These are phyloP conservation scores for Mohoua ochrocephala DNA, from an alignment of 2,113 vertebrate genomes.

Conservation along the genomic window DNA sequence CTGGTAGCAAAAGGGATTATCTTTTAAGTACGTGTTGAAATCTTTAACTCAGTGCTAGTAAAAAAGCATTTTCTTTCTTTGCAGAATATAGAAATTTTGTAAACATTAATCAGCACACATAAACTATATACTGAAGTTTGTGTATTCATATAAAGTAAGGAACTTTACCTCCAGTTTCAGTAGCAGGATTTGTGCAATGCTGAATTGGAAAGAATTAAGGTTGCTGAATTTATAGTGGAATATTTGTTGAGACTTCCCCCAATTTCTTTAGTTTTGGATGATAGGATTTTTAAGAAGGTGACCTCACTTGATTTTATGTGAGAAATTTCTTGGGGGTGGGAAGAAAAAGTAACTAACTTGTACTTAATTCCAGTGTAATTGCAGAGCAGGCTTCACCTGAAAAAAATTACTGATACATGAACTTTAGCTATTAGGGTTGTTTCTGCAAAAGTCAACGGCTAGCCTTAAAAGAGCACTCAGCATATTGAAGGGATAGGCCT, in stretches of 20 bases:
- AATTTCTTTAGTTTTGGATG: not conserved
- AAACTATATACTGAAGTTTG: not conserved
- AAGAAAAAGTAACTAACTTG: not conserved
- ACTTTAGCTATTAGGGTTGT: not conserved
- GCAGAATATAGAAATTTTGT: not conserved
- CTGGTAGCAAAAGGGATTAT: not conserved
- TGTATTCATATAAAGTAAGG: not conserved
- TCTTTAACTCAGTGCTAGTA: not conserved
- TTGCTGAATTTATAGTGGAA: not conserved
- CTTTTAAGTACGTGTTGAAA: not conserved
- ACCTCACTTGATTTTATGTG: not conserved
- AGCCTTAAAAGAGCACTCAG: not conserved
- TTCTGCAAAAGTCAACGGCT: not conserved
- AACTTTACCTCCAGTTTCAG: constrained; percentile 11
- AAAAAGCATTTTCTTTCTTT: not conserved
- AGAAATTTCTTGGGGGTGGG: not conserved
- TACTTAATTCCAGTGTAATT: not conserved
- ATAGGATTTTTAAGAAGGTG: not conserved
- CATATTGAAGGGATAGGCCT: not conserved
- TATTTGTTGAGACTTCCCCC: not conserved
- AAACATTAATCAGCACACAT: not conserved
- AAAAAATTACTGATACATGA: not conserved
- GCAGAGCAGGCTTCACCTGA: not conserved
- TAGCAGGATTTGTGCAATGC: not conserved
- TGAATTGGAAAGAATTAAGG: not conserved